Conservation (phyloP, 2,888 invertebrate species). For the Falcaria lacertinaria region DNA sequence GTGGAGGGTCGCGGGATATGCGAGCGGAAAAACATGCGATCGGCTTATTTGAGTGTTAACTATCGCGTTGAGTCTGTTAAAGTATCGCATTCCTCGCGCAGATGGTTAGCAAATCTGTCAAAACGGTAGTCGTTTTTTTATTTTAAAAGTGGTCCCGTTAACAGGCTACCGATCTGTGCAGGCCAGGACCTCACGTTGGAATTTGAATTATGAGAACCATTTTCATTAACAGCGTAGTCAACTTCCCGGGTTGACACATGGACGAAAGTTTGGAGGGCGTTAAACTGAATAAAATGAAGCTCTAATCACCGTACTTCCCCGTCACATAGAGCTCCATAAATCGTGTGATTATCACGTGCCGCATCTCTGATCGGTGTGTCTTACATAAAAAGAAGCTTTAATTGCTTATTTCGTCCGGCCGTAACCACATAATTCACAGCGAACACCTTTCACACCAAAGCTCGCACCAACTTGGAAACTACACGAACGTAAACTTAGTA, state of each 20-base stretch:
- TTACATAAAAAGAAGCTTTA: conserved; percentile 63
- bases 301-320: conserved; percentile 27
- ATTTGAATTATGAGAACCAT: conserved; percentile 19
- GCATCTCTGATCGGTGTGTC: conserved; percentile 55
- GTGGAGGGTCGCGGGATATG: conserved; percentile 46
- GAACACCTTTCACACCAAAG: conserved; percentile 62
- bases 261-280: neutral
- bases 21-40: conserved; percentile 37
- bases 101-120: conserved; percentile 62
- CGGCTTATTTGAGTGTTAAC: conserved; percentile 70
- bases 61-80: conserved; percentile 58
- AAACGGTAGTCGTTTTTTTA: conserved; percentile 52
- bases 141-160: conserved; percentile 29
- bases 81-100: conserved; percentile 62
- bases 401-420: conserved; percentile 68
- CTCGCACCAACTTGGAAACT: conserved; percentile 38
- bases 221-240: conserved; percentile 10
- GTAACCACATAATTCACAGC: conserved; percentile 63
- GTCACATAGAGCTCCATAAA: conserved; percentile 56
- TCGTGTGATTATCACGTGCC: conserved; percentile 55
- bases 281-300: neutral
- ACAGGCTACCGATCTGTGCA: conserved; percentile 64
- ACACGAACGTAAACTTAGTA: conserved; percentile 51
- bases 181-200: conserved; percentile 25
- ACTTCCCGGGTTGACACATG: conserved; percentile 2